Evolutionary conservation across 2,797 vertebrate genomes (phyloP), one percentile per base, ranked within the genome.

Genomic region (Thunnus albacares): DNA sequence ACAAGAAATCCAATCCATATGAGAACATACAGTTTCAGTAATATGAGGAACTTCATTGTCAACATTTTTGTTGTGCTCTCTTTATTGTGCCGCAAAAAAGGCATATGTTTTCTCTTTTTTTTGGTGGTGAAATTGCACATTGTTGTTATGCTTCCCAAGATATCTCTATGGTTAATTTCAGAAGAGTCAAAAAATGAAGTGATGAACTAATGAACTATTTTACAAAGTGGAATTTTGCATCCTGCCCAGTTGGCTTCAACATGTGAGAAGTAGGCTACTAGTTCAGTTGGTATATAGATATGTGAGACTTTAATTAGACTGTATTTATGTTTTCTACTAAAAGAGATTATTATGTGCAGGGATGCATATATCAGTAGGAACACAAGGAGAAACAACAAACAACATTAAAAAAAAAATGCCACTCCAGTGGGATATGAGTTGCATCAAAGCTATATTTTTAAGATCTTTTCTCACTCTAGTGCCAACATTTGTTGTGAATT

Each of bases 121-220:
- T 30, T 30, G 28, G 62, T 68, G 58, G 47, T 79, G 20, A 75
- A 81, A 86, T 75, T 73, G 38, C 68, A 81, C 24, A 24, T 24
- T 43, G 71, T 73, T 85, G 33, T 65, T 83, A 68, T 4, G 58
- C 63, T 58, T 66, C 7, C 41, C 24, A 71, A 56, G 15, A 22
- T 43, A n/a, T 71, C 20, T 12, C 22, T n/a, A 47, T 8, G 5
- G 2, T 30, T 85, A 28, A 18, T 81, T 71, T 62, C 15, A 71
- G 35, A 79, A 64, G 57, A 28, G 18, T 24, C 6, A 7, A 24
- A 47, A 47, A 38, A 60, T 28, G 6, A 58, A 58, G 24, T 24
- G 24, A 24, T 24, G 3, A 28, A 7, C 10, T 18, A 22, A 72
- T 59, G n/a, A 58, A 72, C 22, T 22, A 30, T 47, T 71, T 38